Base-by-base conservation (phyloP, 2,113 vertebrate species). In the Spizaetus ornatus region DNA sequence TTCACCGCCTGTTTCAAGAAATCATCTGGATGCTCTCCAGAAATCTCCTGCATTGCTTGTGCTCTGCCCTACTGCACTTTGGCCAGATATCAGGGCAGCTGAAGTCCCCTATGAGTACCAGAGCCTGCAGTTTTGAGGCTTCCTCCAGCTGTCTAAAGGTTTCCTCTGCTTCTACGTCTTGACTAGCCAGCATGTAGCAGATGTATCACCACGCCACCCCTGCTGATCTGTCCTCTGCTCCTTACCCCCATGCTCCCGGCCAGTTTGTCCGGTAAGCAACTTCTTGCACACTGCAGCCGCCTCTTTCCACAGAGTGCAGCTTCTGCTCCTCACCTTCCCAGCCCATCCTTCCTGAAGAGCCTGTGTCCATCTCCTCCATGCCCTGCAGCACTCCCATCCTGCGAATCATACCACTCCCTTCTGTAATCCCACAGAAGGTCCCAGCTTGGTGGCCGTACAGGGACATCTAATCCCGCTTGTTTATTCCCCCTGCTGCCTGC, bases 161-260 rank as follows among this genome's bases (percentile, higher is more conserved):
- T 67, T 80, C 43, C 26, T 80, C 9, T 53, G 42, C 21, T 76
- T 74, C 8, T 12, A 55, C 7, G 34, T 82, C n/a, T 27, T 55
- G 11, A 50, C 19, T 19, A 76, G 38, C 17, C 6, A 48, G 43
- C 2, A 3, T 31, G 27, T 27, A 80, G 58, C 53, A 82, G n/a
- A 31, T 0, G 2, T 23, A 50, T 16, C 18, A 76, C 5, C 56
- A 86, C 16, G 15, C 32, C 17, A 84, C 11, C 11, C 11, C 26
- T 83, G 22, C 14, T 61, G 26, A 32, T 25, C 22, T 79, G 20
- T 38, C 29, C 40, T 88, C 26, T 95, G 66, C 22, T 71, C 38
- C 74, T 29, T 11, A 45, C 1, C 4, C 6, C 31, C 13, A 9
- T 0, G 4, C 31, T 59, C 55, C 14, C 6, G 22, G 22, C 4